Percentiles rank a stretch among this genome's conserved stretches.
Evolutionary conservation across 1,140 invertebrate genomes (phyloP).

Genomic region (Drosophila repleta): DNA sequence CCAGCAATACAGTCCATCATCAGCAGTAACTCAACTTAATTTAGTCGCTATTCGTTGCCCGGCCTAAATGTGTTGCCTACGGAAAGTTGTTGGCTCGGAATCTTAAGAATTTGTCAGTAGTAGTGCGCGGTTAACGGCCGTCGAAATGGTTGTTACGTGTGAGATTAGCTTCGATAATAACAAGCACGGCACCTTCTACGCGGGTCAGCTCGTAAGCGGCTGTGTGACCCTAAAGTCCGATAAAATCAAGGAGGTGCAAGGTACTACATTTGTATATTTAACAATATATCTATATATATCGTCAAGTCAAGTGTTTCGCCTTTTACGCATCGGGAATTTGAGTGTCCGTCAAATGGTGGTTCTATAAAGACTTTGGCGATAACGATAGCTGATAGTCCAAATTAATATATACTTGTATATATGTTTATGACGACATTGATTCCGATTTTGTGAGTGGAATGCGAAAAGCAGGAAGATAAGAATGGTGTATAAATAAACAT

Average conservation of each 20-base stretch:
- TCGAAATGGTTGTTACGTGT: conserved; percentile 77
- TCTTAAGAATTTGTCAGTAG: background rate
- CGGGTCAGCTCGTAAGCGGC: conserved; percentile 85
- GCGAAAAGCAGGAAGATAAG: conserved; percentile 28
- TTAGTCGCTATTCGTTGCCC: conserved; percentile 61
- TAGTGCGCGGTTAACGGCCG: background rate
- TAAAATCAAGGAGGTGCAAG: conserved; percentile 84
- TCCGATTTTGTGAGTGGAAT: conserved; percentile 36
- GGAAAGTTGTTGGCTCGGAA: background rate
- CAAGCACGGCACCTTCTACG: conserved; percentile 84
- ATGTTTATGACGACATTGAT: conserved; percentile 68
- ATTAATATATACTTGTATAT: conserved; percentile 26
- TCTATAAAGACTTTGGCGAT: conserved; percentile 65
- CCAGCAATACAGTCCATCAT: conserved; percentile 22
- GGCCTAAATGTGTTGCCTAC: conserved; percentile 27
- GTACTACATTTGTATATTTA: conserved; percentile 65
- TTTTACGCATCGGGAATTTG: conserved; percentile 23
- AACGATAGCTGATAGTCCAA: conserved; percentile 42
- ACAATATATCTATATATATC: background rate
- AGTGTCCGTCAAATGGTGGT: conserved; percentile 5
- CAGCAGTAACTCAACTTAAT: conserved; percentile 48
- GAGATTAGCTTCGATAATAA: conserved; percentile 84
- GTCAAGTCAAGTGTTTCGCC: background rate
- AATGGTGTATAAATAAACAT: conserved; percentile 29
- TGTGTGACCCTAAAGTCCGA: conserved; percentile 84